Percentiles rank a stretch among this genome's conserved stretches.
Conservation (phyloP, 2,888 invertebrate genomes). For the Spisula subtruncata region DNA sequence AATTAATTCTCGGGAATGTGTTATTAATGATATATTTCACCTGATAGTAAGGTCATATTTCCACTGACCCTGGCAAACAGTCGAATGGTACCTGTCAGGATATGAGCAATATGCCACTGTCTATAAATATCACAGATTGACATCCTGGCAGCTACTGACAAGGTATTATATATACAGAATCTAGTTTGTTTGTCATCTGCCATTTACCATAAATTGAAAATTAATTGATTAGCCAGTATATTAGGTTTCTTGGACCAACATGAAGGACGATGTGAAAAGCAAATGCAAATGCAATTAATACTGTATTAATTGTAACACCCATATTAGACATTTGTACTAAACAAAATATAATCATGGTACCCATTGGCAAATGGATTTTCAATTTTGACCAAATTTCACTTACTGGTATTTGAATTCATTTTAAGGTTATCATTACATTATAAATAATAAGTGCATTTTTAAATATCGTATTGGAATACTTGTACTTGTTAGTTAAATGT, state of each 20-base stretch:
- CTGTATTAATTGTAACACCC: too few relatives aligned
- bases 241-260: not conserved
- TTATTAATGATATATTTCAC: conserved; percentile 15
- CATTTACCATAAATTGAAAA: conserved; percentile 2
- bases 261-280: too few relatives aligned
- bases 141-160: conserved; percentile 5
- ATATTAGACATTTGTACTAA: too few relatives aligned
- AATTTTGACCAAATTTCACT: too few relatives aligned
- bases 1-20: conserved; percentile 6
- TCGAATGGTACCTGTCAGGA: not conserved
- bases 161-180: not conserved
- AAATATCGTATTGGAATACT: too few relatives aligned
- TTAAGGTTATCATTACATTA: too few relatives aligned
- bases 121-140: not conserved
- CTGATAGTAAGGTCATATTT: conserved; percentile 9
- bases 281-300: too few relatives aligned
- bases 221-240: not conserved
- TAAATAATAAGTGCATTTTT: too few relatives aligned
- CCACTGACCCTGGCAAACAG: conserved; percentile 12
- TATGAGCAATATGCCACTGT: not conserved
- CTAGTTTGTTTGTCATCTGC: conserved; percentile 8
- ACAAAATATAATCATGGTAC: too few relatives aligned
- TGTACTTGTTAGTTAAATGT: too few relatives aligned
- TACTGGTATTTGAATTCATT: too few relatives aligned
- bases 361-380: too few relatives aligned